A percentile compares a stretch with the other conserved stretches of the same genome.
phyloP scores from a whole-genome alignment of 2,888 invertebrate species.

The Orthosia gothica region DNA sequence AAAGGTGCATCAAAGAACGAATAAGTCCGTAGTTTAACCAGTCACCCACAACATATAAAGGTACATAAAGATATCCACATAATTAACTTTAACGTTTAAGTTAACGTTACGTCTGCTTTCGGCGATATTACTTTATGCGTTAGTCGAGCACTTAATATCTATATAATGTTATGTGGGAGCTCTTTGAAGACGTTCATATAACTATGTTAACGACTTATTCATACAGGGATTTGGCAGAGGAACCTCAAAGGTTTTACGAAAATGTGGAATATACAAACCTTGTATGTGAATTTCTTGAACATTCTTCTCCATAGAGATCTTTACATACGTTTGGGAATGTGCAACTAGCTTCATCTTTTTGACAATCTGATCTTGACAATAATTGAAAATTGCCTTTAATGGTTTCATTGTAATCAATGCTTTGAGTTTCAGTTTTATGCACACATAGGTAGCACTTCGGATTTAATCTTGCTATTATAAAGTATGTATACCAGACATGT shows the following conservation, averaged over 20 bases:
- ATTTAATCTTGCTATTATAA: background rate
- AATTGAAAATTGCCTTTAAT: no score
- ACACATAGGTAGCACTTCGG: background rate
- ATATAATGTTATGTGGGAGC: conserved; percentile 31
- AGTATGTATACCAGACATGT: no score
- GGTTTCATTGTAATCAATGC: no score
- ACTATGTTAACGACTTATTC: conserved; percentile 39
- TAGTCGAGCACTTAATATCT: conserved; percentile 40
- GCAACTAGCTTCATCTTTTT: no score
- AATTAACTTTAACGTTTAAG: conserved; percentile 51
- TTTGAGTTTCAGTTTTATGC: no score
- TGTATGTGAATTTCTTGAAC: no score
- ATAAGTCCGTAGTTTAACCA: conserved; percentile 2
- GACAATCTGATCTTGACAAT: no score
- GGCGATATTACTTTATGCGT: conserved; percentile 46
- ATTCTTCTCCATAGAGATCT: no score
- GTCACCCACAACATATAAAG: background rate
- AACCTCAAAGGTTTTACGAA: conserved; percentile 22
- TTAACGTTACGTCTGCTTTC: conserved; percentile 42
- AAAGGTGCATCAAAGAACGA: background rate
- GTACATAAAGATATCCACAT: conserved; percentile 51
- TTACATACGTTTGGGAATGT: no score
- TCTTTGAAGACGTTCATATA: conserved; percentile 25
- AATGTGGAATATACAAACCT: conserved; percentile 20
- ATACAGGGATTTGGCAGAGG: background rate